Base-by-base conservation (phyloP, 1,140 invertebrate genomes). In the Tribolium madens region DNA sequence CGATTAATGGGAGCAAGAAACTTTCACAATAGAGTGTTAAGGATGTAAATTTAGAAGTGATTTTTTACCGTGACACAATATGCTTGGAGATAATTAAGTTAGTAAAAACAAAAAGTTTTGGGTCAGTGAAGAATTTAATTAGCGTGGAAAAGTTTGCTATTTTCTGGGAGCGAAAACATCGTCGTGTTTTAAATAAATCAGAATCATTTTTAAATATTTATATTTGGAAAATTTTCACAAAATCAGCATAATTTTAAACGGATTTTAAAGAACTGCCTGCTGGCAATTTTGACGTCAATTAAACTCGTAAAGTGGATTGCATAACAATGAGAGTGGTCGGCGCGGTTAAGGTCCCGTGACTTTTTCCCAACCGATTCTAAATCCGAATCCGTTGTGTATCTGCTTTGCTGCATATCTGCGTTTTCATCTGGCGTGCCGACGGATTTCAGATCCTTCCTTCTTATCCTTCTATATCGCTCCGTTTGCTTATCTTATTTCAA, bases 401-500 rank as follows among this genome's bases (percentile, higher is more conserved):
- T 71, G 68, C 68, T 71, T 71, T 71, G n/a, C 36, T 71, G 68
- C 68, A 50, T 71, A 71, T 71, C 68, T 48, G 47, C 31, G 68
- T 71, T 71, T 71, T 50, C 68, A 71, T 71, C 68, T 71, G 18
- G 15, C 15, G 68, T 71, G 68, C 68, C 36, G 31, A 71, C 68
- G 68, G 47, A 48, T 71, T 36, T 50, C 18, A 47, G 68, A 48
- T 48, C 42, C 68, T 31, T 71, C 42, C 15, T 48, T 21, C 47
- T 71, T 71, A 71, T 71, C 68, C 68, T 36, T 71, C 47, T 71
- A 50, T 47, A 71, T 71, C 68, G 36, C 47, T 71, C 68, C 36
- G 68, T 71, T 71, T 71, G 47, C 68, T 71, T 71, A 71, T 71
- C 68, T 71, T 71, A 71, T 47, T 71, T 71, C 68, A 71, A 71